Evolutionary conservation across 2,888 invertebrate genomes (phyloP), one percentile per base, ranked within the genome.

Genomic region (Parnassius orleans): DNA sequence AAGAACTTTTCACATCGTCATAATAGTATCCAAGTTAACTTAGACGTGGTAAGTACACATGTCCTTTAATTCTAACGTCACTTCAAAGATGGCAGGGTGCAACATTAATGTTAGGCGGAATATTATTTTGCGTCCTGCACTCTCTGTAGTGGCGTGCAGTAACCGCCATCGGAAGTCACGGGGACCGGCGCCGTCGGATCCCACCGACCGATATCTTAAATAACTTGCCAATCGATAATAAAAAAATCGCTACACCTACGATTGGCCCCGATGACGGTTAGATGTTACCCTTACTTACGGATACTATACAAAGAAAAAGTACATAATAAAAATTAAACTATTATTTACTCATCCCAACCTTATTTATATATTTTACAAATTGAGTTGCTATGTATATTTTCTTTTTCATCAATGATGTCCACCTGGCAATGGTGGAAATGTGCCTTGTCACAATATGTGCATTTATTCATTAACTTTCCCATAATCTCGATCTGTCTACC

Each of bases 371-470:
- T 82, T 84, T 80, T 88, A 89, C 88, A 88, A 83, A 84, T 80
- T 81, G 83, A 81, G 77, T 84, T 83, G 75, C 75, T 77, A 79
- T 80, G 76, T 74, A 75, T 79, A 58, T 58, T 54, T 54, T 62
- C 42, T 47, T 81, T 80, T 79, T 80, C 71, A 74, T 76, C 73
- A 76, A 76, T 80, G 80, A 78, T 82, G 79, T 80, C 79, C 78
- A 83, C 82, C 89, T 88, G 92, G 91, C 92, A 90, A 88, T 90
- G 90, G 78, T 91, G 87, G 92, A 92, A 89, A 92, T 92, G 92
- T 92, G 92, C 92, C 92, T 92, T 91, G 92, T 89, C 84, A 84
- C 83, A 83, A 81, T 79, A 83, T 79, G 84, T 86, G 85, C 81
- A 76, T 77, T 75, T 73, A 74, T 72, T 74, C 71, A 69, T 76